Conservation (phyloP, 2,113 vertebrate species). For the Alces alces region DNA sequence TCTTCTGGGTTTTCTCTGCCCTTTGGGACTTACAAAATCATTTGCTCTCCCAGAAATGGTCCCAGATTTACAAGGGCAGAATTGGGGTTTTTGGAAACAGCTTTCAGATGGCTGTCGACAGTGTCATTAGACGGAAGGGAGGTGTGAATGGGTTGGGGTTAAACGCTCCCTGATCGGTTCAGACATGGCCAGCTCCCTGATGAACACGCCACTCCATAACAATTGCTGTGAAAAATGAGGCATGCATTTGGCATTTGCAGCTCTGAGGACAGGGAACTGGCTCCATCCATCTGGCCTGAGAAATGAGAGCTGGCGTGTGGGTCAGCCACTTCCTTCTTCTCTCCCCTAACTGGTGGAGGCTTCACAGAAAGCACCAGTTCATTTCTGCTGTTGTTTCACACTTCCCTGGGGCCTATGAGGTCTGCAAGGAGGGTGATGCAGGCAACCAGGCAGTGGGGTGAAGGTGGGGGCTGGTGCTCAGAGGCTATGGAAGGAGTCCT, state of each 20-base stretch:
- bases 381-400: neutral
- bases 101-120: neutral
- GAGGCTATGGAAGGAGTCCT: neutral
- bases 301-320: neutral
- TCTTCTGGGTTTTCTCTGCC: neutral
- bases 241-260: neutral
- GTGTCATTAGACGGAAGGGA: neutral
- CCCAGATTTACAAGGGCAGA: neutral
- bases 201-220: neutral
- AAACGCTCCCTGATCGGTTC: neutral
- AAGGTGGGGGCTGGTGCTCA: neutral
- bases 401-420: neutral
- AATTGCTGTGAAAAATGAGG: neutral
- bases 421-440: neutral
- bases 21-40: neutral
- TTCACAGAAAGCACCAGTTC: neutral
- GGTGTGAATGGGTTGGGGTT: neutral
- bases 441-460: neutral
- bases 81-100: conserved; percentile 18
- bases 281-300: conserved; percentile 14
- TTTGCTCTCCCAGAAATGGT: neutral
- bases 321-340: neutral
- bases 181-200: neutral
- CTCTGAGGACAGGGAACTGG: neutral
- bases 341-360: neutral